These are phyloP conservation scores for Yponomeuta plumbellus DNA, from an alignment of 2,888 invertebrate species.

Conservation along the genomic window DNA sequence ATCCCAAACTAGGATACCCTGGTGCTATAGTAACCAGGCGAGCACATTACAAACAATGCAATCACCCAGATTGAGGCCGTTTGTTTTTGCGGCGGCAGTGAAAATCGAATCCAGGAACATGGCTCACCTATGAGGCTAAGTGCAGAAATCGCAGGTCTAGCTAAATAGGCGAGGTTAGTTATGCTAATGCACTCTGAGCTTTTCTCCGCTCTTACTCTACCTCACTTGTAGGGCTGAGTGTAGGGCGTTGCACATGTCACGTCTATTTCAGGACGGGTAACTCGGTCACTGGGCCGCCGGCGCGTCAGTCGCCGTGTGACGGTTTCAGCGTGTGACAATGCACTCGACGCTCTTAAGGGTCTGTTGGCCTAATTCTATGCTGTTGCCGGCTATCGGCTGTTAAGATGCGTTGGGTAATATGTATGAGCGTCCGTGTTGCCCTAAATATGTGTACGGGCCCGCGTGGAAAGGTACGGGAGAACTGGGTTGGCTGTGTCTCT, in stretches of 20 bases:
- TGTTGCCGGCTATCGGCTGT: neutral
- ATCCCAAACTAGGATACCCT: too few species aligned
- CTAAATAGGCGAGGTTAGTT: too few species aligned
- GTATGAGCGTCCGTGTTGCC: too few species aligned
- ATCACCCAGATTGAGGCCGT: too few species aligned
- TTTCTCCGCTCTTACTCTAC: neutral
- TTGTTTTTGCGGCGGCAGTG: too few species aligned
- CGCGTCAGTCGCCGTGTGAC: slow-evolving; percentile 26
- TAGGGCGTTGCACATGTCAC: slow-evolving; percentile 4
- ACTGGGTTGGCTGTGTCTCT: neutral
- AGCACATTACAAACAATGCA: too few species aligned
- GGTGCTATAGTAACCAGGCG: too few species aligned
- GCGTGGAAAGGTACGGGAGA: neutral
- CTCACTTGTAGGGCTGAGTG: neutral
- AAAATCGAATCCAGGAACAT: too few species aligned
- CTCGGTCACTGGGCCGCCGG: slow-evolving; percentile 21
- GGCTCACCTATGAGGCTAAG: too few species aligned
- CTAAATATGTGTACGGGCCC: too few species aligned
- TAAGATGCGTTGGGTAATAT: too few species aligned
- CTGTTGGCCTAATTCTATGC: neutral
- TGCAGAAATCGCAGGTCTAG: too few species aligned
- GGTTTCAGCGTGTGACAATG: slow-evolving; percentile 3
- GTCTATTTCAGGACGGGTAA: slow-evolving; percentile 12
- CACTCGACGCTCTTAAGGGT: slow-evolving; percentile 4
- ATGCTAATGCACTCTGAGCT: neutral